phyloP scores from a whole-genome alignment of 2,888 invertebrate species.

The Nemotelus pantherinus region DNA sequence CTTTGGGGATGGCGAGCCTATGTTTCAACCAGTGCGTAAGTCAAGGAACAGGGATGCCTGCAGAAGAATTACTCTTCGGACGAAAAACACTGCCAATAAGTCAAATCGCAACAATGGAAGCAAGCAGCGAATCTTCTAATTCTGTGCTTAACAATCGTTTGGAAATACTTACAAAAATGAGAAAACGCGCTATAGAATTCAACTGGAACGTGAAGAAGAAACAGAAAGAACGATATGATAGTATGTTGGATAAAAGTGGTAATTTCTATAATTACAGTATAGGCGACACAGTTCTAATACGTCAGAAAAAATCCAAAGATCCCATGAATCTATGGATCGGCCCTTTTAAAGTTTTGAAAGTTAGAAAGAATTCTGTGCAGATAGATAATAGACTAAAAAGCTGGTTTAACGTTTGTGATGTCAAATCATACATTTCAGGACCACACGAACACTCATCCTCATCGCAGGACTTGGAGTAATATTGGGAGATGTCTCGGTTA shows the following conservation, averaged over 20 bases:
- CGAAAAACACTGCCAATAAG: not conserved
- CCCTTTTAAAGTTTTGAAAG: too few relatives aligned
- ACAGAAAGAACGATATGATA: not conserved
- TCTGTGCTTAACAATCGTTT: not conserved
- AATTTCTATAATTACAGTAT: not conserved
- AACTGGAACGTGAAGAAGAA: not conserved
- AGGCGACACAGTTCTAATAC: not conserved
- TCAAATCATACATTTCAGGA: not conserved
- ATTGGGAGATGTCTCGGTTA: conserved; percentile 7
- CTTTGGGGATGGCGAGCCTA: not conserved
- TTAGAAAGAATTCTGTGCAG: not conserved
- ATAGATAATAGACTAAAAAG: not conserved
- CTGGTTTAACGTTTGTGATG: conserved; percentile 3
- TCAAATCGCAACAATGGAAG: not conserved
- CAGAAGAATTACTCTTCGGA: not conserved
- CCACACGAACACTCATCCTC: not conserved
- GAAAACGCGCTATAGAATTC: not conserved
- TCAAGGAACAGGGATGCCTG: not conserved
- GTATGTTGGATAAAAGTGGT: not conserved
- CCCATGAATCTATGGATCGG: too few relatives aligned
- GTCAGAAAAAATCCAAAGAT: not conserved
- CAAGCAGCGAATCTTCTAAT: not conserved
- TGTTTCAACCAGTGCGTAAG: not conserved
- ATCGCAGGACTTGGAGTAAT: not conserved
- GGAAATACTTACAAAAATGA: not conserved